Conservation (phyloP, 2,797 vertebrate genomes). For the Pelobates cultripes region DNA sequence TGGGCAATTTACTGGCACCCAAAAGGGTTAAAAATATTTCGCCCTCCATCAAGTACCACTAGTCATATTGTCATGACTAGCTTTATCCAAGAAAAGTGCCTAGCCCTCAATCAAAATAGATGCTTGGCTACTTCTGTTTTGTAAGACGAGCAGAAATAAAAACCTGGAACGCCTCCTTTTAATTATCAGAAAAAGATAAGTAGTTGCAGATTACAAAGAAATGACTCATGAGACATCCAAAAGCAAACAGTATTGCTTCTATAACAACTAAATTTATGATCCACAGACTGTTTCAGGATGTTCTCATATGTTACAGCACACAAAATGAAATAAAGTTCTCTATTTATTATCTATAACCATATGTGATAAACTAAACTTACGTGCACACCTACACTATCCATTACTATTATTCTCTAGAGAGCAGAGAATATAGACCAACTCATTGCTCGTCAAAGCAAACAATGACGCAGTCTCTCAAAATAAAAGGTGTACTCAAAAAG, state of each 20-base stretch:
- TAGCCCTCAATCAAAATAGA: too few relatives aligned
- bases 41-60: too few relatives aligned
- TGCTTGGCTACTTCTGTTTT: too few relatives aligned
- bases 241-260: neutral
- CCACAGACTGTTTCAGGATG: neutral
- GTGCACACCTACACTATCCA: slow-evolving; percentile 40
- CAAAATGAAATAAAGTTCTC: slow-evolving; percentile 24
- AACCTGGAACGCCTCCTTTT: too few relatives aligned
- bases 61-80: too few relatives aligned
- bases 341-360: slow-evolving; percentile 25
- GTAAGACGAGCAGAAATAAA: too few relatives aligned
- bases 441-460: slow-evolving; percentile 30
- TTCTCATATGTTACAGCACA: slow-evolving; percentile 14
- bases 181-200: too few relatives aligned
- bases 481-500: slow-evolving; percentile 5
- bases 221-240: neutral
- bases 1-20: too few relatives aligned
- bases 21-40: too few relatives aligned
- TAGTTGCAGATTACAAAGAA: neutral
- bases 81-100: too few relatives aligned
- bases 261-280: neutral
- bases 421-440: slow-evolving; percentile 23
- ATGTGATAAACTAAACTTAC: slow-evolving; percentile 2
- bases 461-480: slow-evolving; percentile 21
- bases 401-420: slow-evolving; percentile 19